Evolutionary conservation across 2,113 vertebrate species (phyloP).

Genomic region (Megaptera novaeangliae): DNA sequence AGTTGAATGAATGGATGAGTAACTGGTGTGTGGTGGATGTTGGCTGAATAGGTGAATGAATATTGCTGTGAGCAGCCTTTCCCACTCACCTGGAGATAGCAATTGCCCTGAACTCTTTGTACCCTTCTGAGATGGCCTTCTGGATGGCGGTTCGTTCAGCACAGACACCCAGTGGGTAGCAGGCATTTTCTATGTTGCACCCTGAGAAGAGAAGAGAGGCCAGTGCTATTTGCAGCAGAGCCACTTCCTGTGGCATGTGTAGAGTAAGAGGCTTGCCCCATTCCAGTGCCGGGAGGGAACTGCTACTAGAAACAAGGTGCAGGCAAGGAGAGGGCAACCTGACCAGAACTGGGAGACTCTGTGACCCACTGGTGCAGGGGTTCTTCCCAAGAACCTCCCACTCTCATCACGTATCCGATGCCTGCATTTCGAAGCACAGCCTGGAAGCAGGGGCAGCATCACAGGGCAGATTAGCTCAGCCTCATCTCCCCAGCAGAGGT

Average conservation of each 20-base stretch:
- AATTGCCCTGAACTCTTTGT: slow-evolving; percentile 89
- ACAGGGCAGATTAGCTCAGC: not conserved
- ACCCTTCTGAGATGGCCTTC: slow-evolving; percentile 90
- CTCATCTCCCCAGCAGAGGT: not conserved
- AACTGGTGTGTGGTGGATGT: fast-evolving
- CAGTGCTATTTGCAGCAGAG: not conserved
- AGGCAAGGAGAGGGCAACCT: not conserved
- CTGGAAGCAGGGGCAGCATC: not conserved
- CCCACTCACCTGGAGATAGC: slow-evolving; percentile 88
- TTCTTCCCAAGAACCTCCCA: not conserved
- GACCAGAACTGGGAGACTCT: not conserved
- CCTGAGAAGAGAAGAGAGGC: slow-evolving; percentile 78
- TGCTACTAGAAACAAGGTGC: fast-evolving
- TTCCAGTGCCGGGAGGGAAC: not conserved
- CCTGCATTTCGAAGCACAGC: not conserved
- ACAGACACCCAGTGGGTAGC: slow-evolving; percentile 86
- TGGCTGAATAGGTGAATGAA: no score
- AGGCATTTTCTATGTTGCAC: slow-evolving; percentile 95
- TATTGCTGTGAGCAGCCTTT: not conserved
- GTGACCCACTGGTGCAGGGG: not conserved
- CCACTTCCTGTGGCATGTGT: not conserved
- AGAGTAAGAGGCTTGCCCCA: not conserved
- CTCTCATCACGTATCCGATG: not conserved
- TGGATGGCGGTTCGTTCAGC: slow-evolving; percentile 90
- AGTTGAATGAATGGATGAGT: not conserved